Conservation (phyloP, 2,113 vertebrate species). For the Melanotaenia duboulayi region DNA sequence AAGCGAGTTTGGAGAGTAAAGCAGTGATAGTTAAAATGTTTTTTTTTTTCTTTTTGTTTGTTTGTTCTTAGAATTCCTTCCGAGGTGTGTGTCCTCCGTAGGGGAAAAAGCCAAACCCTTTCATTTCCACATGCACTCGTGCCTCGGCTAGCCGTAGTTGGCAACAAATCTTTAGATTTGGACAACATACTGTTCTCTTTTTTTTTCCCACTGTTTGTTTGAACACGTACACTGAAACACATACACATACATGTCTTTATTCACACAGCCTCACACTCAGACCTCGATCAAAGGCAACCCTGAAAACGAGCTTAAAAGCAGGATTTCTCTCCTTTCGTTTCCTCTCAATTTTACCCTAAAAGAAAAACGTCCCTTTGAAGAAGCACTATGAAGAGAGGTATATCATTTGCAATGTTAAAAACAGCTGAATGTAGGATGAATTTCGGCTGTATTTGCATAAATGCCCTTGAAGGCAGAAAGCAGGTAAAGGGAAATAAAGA, state of each 20-base stretch:
- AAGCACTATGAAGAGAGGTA: constrained; percentile 21
- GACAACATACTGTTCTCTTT: constrained; percentile 31
- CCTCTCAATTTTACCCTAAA: constrained; percentile 46
- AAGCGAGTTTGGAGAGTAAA: neutral
- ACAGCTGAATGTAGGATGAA: constrained; percentile 42
- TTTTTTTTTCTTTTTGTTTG: neutral
- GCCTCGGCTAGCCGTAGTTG: constrained; percentile 1
- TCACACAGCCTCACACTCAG: neutral
- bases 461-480: constrained; percentile 39
- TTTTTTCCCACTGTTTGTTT: constrained; percentile 17
- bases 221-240: constrained; percentile 2
- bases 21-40: neutral
- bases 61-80: constrained; percentile 24
- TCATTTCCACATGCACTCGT: constrained; percentile 1
- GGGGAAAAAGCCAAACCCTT: constrained; percentile 2
- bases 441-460: constrained; percentile 42
- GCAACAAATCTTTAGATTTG: constrained; percentile 36
- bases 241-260: neutral
- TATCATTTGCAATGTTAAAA: constrained; percentile 62
- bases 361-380: constrained; percentile 61
- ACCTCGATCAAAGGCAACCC: constrained; percentile 64
- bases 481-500: constrained; percentile 30
- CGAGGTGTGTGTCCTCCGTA: constrained; percentile 27
- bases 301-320: constrained; percentile 53
- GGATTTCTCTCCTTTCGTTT: constrained; percentile 27